Evolutionary conservation across 2,113 vertebrate species (phyloP).

Genomic region (Megalops atlanticus): DNA sequence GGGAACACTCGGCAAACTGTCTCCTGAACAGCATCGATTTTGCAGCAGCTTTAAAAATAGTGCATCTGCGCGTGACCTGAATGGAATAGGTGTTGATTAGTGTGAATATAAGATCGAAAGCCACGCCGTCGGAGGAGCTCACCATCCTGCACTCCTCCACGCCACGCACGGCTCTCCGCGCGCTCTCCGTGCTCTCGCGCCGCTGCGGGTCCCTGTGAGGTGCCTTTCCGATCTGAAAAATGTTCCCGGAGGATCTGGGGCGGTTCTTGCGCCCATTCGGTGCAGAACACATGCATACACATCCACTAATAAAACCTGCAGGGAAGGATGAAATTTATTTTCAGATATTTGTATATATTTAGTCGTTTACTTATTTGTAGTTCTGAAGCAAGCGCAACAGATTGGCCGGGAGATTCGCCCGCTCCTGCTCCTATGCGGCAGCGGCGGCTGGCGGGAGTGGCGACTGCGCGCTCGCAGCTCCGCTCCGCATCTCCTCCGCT

Average conservation of each 20-base stretch:
- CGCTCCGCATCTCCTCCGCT: slow-evolving; percentile 72
- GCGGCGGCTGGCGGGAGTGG: slow-evolving; percentile 45
- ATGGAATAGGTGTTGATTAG: slow-evolving; percentile 52
- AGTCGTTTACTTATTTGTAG: no score
- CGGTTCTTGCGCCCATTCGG: slow-evolving; percentile 91
- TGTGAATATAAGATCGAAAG: slow-evolving; percentile 43
- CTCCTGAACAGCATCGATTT: slow-evolving; percentile 14
- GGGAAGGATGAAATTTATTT: slow-evolving; percentile 24
- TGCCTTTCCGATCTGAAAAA: slow-evolving; percentile 79
- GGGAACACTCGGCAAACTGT: background rate
- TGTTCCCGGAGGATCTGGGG: slow-evolving; percentile 80
- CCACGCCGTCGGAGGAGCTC: slow-evolving; percentile 57
- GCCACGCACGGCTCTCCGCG: slow-evolving; percentile 70
- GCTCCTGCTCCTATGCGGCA: background rate
- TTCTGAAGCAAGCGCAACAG: no score
- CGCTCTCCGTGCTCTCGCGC: slow-evolving; percentile 78
- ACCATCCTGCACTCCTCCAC: slow-evolving; percentile 93
- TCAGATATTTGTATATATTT: no score
- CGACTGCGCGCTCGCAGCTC: slow-evolving; percentile 54
- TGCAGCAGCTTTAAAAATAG: slow-evolving; percentile 72
- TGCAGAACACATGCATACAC: slow-evolving; percentile 96
- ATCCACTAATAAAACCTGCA: slow-evolving; percentile 62
- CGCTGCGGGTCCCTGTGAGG: slow-evolving; percentile 78
- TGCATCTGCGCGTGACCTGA: slow-evolving; percentile 69
- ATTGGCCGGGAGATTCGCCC: no score